phyloP scores from a whole-genome alignment of 2,113 vertebrate genomes.

The Chitala chitala region DNA sequence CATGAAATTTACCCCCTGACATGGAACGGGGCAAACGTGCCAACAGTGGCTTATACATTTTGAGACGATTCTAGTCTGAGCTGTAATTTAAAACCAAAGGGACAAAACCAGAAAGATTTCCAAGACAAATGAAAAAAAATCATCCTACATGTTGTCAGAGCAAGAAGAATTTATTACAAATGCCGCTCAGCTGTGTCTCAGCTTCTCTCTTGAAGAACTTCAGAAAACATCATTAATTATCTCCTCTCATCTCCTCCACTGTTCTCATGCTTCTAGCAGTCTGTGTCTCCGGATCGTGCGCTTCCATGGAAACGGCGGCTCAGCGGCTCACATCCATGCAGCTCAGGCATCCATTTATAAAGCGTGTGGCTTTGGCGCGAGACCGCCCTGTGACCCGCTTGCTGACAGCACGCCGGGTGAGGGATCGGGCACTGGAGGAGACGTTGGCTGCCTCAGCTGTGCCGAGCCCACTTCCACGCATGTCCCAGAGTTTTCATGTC shows the following conservation, averaged over 20 bases:
- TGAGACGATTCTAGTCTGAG: constrained; percentile 45
- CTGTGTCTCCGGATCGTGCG: constrained; percentile 55
- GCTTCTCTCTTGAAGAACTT: constrained; percentile 38
- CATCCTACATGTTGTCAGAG: constrained; percentile 61
- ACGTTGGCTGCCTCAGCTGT: constrained; percentile 39
- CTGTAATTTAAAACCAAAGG: constrained; percentile 64
- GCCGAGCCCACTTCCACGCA: constrained; percentile 30
- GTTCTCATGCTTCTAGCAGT: constrained; percentile 46
- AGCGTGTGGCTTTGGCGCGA: constrained; percentile 42
- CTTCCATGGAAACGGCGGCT: constrained; percentile 48
- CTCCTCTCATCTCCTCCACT: constrained; percentile 48
- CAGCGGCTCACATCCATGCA: constrained; percentile 33
- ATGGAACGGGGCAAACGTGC: not conserved
- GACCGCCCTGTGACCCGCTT: constrained; percentile 45
- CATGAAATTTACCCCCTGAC: not conserved
- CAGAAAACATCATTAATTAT: constrained; percentile 61
- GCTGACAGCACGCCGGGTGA: constrained; percentile 44
- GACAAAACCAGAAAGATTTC: constrained; percentile 45
- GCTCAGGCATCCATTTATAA: constrained; percentile 48
- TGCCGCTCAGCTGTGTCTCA: constrained; percentile 63
- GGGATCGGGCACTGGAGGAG: constrained; percentile 46
- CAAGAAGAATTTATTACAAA: constrained; percentile 69
- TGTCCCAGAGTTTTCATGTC: constrained; percentile 32
- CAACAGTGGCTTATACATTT: too few species aligned
- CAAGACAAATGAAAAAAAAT: constrained; percentile 41